phyloP scores from a whole-genome alignment of 2,888 invertebrate genomes.

The Neoaliturus tenellus region DNA sequence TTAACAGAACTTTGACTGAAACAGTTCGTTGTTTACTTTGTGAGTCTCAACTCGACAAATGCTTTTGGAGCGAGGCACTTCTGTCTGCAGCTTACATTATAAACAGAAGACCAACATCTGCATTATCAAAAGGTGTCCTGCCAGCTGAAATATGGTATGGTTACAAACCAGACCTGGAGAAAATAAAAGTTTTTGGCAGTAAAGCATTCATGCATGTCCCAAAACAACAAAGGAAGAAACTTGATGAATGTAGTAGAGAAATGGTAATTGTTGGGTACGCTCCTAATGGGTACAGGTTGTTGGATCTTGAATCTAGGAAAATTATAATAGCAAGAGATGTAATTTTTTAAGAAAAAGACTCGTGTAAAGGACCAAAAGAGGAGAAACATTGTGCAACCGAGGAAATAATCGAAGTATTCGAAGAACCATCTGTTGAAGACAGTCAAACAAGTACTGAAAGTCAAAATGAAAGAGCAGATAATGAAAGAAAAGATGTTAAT shows the following conservation, averaged over 20 bases:
- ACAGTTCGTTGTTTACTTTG: slow-evolving; percentile 66
- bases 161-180: neutral
- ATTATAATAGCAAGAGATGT: neutral
- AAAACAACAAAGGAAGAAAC: neutral
- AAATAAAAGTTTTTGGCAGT: neutral
- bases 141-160: neutral
- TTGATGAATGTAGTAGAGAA: neutral
- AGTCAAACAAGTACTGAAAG: neutral
- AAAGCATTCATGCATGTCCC: neutral
- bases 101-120: neutral
- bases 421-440: neutral
- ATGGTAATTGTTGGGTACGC: neutral
- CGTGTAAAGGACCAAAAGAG: neutral
- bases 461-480: neutral
- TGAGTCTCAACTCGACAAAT: slow-evolving; percentile 64
- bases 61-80: slow-evolving; percentile 68
- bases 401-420: neutral
- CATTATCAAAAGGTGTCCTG: neutral
- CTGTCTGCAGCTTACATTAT: neutral
- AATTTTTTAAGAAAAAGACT: neutral
- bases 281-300: neutral
- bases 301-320: neutral
- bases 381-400: neutral
- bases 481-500: neutral
- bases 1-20: slow-evolving; percentile 59